Evolutionary conservation across 1,140 invertebrate genomes (phyloP).

Genomic region (Microvelia longipes): DNA sequence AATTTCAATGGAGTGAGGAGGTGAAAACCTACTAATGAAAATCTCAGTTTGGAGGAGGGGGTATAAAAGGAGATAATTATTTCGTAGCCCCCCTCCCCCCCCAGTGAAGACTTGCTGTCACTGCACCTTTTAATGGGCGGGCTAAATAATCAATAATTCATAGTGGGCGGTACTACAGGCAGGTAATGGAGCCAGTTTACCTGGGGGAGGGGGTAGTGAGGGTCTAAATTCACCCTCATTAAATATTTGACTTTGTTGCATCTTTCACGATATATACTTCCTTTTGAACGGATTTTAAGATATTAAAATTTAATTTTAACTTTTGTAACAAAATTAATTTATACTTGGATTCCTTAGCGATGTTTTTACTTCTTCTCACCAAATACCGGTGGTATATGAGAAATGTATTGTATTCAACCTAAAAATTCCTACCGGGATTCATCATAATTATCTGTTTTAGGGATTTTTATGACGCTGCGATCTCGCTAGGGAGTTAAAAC

Average conservation of each 20-base stretch:
- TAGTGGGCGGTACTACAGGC: not conserved
- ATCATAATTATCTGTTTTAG: no score
- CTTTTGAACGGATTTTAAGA: no score
- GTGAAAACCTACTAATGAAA: not conserved
- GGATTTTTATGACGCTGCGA: no score
- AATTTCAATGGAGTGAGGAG: not conserved
- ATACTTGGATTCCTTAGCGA: no score
- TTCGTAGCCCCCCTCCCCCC: not conserved
- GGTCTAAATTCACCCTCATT: not conserved
- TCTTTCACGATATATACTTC: no score
- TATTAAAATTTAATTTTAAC: no score
- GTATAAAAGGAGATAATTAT: not conserved
- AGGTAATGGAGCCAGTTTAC: constrained; percentile 1
- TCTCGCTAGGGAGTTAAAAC: no score
- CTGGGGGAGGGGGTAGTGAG: not conserved
- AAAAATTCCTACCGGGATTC: no score
- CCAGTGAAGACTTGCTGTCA: not conserved
- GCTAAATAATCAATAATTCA: constrained; percentile 10
- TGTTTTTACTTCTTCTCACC: no score
- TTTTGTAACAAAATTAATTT: no score
- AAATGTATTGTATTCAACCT: no score
- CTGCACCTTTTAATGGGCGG: not conserved
- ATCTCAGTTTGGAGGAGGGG: not conserved
- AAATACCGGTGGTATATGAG: no score
- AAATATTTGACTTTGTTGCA: not conserved